Percentiles rank a stretch among this genome's conserved stretches.
phyloP scores from a whole-genome alignment of 1,140 invertebrate species.

The Metaphire vulgaris region DNA sequence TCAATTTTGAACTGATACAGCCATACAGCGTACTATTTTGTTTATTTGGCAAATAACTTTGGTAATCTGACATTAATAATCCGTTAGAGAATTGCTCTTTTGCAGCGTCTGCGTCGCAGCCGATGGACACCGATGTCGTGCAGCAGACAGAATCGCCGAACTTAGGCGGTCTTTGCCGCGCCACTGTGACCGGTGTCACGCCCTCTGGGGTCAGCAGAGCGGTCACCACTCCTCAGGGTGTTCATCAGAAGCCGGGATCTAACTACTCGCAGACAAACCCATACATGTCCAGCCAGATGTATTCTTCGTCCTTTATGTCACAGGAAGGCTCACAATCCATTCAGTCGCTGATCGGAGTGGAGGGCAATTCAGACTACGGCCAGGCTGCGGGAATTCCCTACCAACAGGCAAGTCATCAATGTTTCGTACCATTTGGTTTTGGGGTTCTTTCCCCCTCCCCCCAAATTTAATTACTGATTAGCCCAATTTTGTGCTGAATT shows the following conservation, averaged over 20 bases:
- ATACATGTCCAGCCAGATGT: conserved; percentile 42
- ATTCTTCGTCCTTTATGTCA: conserved; percentile 44
- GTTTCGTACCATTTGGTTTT: not conserved
- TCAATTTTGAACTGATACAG: too few relatives aligned
- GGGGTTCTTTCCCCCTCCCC: too few relatives aligned
- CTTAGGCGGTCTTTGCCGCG: not conserved
- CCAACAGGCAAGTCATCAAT: not conserved
- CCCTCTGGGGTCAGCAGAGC: not conserved
- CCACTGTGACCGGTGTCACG: not conserved
- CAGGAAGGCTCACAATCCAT: conserved; percentile 44
- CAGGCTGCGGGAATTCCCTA: not conserved
- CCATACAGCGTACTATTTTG: too few relatives aligned
- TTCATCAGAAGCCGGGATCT: not conserved
- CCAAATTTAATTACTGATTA: too few relatives aligned
- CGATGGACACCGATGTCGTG: not conserved
- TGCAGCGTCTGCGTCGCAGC: too few relatives aligned
- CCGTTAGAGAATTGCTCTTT: too few relatives aligned
- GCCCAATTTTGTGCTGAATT: too few relatives aligned
- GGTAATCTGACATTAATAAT: too few relatives aligned
- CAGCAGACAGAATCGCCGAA: not conserved
- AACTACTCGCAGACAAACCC: conserved; percentile 35
- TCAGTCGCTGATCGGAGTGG: conserved; percentile 38
- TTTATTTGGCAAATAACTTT: too few relatives aligned
- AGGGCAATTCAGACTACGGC: not conserved
- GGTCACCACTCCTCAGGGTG: not conserved